Percentiles rank a stretch among this genome's conserved stretches.
These are phyloP conservation scores for Temnothorax nylanderi DNA, from an alignment of 1,140 invertebrate genomes.

Conservation along the genomic window DNA sequence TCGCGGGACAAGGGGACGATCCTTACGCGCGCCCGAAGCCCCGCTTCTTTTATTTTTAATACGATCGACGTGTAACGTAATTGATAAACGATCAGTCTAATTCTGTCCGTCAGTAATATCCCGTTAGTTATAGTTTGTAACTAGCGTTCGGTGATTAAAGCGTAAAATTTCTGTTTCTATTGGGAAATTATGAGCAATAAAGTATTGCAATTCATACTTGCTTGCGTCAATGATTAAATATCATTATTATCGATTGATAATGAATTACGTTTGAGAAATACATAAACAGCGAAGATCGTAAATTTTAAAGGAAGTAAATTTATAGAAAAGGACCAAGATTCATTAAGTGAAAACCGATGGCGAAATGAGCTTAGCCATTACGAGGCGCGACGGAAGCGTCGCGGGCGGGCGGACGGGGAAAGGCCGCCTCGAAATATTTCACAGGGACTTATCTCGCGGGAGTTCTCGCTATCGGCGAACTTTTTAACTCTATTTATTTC, in stretches of 20 bases:
- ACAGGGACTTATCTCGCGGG: conserved; percentile 45
- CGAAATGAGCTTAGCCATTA: conserved; percentile 47
- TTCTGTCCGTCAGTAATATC: neutral
- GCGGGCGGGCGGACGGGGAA: neutral
- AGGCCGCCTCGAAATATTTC: conserved; percentile 50
- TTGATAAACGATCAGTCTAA: conserved; percentile 28
- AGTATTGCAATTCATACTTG: neutral
- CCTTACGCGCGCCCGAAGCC: neutral
- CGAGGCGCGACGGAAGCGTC: conserved; percentile 34
- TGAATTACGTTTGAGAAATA: neutral
- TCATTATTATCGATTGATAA: neutral
- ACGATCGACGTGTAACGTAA: neutral
- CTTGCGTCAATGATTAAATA: neutral
- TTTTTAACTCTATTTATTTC: conserved; percentile 79
- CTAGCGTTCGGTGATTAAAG: neutral
- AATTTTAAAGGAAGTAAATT: conserved; percentile 28
- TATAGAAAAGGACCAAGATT: conserved; percentile 35
- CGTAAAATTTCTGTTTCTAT: neutral
- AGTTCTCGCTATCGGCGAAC: conserved; percentile 54
- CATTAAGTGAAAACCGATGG: conserved; percentile 54
- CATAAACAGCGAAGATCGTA: neutral
- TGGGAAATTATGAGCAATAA: neutral
- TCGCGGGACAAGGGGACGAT: conserved; percentile 33
- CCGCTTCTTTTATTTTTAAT: conserved; percentile 42
- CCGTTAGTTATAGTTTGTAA: neutral